Conservation (phyloP, 1,140 invertebrate genomes). For the Galendromus occidentalis region DNA sequence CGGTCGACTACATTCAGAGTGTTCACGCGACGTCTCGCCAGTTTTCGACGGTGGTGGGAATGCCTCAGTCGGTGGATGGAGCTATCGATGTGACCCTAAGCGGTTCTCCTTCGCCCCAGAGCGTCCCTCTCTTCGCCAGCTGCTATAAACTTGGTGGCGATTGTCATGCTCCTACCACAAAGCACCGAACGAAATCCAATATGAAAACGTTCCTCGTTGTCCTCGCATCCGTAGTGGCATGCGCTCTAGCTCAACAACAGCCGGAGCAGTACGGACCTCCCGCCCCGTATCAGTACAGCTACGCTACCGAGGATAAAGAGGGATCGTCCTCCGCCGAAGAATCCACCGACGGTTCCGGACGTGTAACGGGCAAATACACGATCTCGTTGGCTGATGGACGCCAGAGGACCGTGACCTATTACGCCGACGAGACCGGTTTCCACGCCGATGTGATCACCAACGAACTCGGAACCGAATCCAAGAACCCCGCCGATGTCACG, state of each 20-base stretch:
- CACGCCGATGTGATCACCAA: slow-evolving; percentile 19
- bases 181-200: too few species aligned
- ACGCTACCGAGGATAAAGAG: slow-evolving; percentile 8
- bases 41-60: too few species aligned
- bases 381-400: slow-evolving; percentile 15
- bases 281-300: background rate
- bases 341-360: background rate
- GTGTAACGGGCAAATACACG: slow-evolving; percentile 6
- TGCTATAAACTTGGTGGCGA: too few species aligned
- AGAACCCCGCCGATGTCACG: slow-evolving; percentile 16
- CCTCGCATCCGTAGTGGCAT: background rate
- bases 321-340: slow-evolving; percentile 1
- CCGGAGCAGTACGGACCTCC: background rate
- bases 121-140: too few species aligned
- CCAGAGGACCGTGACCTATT: slow-evolving; percentile 19
- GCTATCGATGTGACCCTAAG: too few species aligned
- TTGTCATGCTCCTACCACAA: too few species aligned
- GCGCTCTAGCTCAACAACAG: background rate
- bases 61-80: too few species aligned
- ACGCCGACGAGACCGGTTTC: slow-evolving; percentile 20
- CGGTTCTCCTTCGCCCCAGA: too few species aligned
- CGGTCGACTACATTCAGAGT: too few species aligned
- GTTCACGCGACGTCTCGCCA: too few species aligned
- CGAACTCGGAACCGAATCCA: slow-evolving; percentile 19
- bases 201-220: background rate